Base-by-base conservation (phyloP, 92 coral and sea anemone species). In the Montipora capitata region DNA sequence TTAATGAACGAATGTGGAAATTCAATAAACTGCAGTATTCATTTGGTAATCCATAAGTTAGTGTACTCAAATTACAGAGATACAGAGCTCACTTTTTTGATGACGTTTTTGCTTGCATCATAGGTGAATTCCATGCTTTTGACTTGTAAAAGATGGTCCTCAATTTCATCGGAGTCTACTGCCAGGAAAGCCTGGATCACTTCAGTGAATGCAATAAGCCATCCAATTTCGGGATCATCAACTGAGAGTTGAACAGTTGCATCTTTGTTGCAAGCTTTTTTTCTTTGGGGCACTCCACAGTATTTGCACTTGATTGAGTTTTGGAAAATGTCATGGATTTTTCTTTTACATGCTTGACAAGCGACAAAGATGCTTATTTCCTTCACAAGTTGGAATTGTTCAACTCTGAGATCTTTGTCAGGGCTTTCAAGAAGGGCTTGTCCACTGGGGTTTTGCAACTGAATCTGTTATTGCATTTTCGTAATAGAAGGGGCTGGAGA, bases 311-410 rank as follows among this genome's bases (percentile, higher is more conserved):
- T 70, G 70, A 82, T 18, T 5, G 49, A 48, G 9, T 82, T 56
- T 56, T 45, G 51, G 51, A 5, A 7, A 10, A 40, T 80, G 80
- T 62, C 12, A 43, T 45, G 5, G 9, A 45, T 56, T 35, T 61
- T 56, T 10, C 62, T 12, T 27, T 27, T 27, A 27, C 35, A 27
- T 7, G 85, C 44, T 76, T 63, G 91, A 73, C 91, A 87, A 44
- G 89, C 81, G 45, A 87, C 51, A 68, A 45, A 81, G 87, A 17
- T 78, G 63, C 78, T 77, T 58, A 91, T 59, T 71, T 91, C 87
- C 57, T 91, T 91, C 27, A 69, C 56, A 20, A 68, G 54, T 49
- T 72, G 70, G 27, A 90, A 62, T 4, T 9, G n/a, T 38, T 62
- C 68, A 15, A 62, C 68, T 67, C 16, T 64, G n/a, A 15, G 1